Conservation (phyloP, 2,888 invertebrate species). For the Cheilosia urbana region DNA sequence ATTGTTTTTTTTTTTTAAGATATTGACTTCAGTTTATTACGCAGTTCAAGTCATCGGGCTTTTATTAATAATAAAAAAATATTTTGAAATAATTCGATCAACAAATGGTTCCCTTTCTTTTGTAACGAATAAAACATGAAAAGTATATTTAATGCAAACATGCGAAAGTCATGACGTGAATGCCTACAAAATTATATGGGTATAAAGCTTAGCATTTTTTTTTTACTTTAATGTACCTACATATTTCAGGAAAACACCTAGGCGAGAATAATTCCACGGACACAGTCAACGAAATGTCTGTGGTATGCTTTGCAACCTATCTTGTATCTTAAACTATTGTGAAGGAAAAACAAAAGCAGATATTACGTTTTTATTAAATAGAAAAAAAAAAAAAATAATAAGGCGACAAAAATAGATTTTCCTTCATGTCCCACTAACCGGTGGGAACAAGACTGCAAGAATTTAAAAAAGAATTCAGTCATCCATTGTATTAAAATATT, state of each 20-base stretch:
- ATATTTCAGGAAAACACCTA: not conserved
- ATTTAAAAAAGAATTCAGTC: slow-evolving; percentile 44
- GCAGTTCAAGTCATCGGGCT: too few relatives aligned
- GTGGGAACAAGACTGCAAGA: slow-evolving; percentile 44
- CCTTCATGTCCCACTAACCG: slow-evolving; percentile 41
- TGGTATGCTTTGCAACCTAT: not conserved
- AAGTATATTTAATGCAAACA: not conserved
- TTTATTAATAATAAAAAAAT: not conserved
- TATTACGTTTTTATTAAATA: slow-evolving; percentile 50
- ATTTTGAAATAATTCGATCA: not conserved
- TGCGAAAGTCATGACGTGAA: not conserved
- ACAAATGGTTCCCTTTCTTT: not conserved
- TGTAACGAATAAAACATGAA: not conserved
- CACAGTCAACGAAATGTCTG: not conserved
- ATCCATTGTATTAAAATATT: slow-evolving; percentile 30
- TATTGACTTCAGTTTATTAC: too few relatives aligned
- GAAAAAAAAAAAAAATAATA: slow-evolving; percentile 31
- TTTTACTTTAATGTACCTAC: not conserved
- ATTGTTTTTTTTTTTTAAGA: too few relatives aligned
- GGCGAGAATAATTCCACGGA: not conserved
- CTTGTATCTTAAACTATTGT: slow-evolving; percentile 7
- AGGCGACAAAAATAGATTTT: slow-evolving; percentile 45
- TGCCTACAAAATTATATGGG: not conserved
- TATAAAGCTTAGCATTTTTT: not conserved
- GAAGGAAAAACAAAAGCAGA: slow-evolving; percentile 16